Percentiles rank a stretch among this genome's conserved stretches.
phyloP scores from a whole-genome alignment of 2,888 invertebrate species.

The Chesias legatella region DNA sequence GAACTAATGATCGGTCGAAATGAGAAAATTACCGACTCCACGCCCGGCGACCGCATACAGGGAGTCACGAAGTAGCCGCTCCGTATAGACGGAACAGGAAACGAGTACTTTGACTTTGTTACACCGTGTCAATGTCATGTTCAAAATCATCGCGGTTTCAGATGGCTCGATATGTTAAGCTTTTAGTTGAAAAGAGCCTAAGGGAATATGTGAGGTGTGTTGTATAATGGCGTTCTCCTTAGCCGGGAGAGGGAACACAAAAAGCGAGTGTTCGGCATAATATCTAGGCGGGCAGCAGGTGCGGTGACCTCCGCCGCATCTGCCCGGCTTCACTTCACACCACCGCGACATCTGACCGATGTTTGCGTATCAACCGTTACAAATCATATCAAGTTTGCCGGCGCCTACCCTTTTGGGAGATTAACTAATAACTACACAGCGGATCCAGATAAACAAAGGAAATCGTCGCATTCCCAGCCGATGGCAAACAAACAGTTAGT shows the following conservation, averaged over 20 bases:
- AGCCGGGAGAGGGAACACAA: slow-evolving; percentile 41
- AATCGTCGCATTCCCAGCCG: slow-evolving; percentile 30
- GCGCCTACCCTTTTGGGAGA: slow-evolving; percentile 14
- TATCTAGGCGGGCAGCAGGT: slow-evolving; percentile 63
- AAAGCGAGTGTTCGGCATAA: slow-evolving; percentile 53
- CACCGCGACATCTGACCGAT: slow-evolving; percentile 44
- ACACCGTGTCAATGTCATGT: slow-evolving; percentile 25
- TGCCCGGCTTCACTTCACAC: slow-evolving; percentile 56
- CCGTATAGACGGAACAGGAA: slow-evolving; percentile 36
- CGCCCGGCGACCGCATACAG: slow-evolving; percentile 52
- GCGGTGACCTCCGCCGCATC: slow-evolving; percentile 69
- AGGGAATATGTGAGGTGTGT: slow-evolving; percentile 9
- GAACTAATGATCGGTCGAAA: slow-evolving; percentile 75
- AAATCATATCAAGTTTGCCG: slow-evolving; percentile 9
- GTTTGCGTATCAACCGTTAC: slow-evolving; percentile 26
- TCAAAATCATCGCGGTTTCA: slow-evolving; percentile 10
- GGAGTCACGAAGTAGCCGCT: slow-evolving; percentile 64
- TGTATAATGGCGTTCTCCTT: slow-evolving; percentile 36
- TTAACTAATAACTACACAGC: slow-evolving; percentile 18
- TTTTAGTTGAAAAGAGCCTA: too few relatives aligned
- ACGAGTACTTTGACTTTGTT: slow-evolving; percentile 38
- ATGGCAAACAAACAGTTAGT: slow-evolving; percentile 26
- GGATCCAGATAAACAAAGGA: slow-evolving; percentile 28
- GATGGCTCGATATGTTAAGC: slow-evolving; percentile 8
- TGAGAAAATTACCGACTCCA: slow-evolving; percentile 67